A percentile compares a stretch with the other conserved stretches of the same genome.
phyloP scores from a whole-genome alignment of 2,113 vertebrate genomes.

The Phainopepla nitens region DNA sequence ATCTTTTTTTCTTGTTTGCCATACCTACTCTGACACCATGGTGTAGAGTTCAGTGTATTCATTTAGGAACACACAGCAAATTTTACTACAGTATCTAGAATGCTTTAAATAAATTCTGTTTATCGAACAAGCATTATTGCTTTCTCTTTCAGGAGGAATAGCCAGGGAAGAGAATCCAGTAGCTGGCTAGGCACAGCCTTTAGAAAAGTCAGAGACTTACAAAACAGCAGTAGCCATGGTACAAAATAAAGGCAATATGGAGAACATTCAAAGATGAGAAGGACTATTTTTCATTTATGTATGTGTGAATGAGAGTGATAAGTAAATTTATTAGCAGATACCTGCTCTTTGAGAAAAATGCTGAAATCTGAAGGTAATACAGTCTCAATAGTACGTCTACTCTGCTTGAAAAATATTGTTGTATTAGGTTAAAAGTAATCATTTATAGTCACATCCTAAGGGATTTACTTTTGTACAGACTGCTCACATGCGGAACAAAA shows the following conservation, averaged over 20 bases:
- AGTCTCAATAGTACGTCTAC: neutral
- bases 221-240: neutral
- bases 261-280: neutral
- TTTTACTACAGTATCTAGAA: neutral
- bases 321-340: neutral
- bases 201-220: neutral
- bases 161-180: neutral
- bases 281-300: neutral
- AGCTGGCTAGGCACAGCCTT: neutral
- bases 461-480: neutral
- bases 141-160: neutral
- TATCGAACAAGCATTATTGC: neutral
- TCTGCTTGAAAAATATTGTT: neutral
- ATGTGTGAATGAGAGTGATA: neutral
- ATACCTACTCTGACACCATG: neutral
- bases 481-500: neutral
- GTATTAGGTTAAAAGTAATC: neutral
- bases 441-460: neutral
- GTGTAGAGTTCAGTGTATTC: neutral
- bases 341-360: neutral
- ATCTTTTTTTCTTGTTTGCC: neutral
- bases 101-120: neutral
- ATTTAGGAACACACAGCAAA: neutral
- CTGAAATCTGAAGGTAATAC: neutral
- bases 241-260: neutral